phyloP scores from a whole-genome alignment of 2,797 vertebrate genomes.

The Epinephelus coioides region DNA sequence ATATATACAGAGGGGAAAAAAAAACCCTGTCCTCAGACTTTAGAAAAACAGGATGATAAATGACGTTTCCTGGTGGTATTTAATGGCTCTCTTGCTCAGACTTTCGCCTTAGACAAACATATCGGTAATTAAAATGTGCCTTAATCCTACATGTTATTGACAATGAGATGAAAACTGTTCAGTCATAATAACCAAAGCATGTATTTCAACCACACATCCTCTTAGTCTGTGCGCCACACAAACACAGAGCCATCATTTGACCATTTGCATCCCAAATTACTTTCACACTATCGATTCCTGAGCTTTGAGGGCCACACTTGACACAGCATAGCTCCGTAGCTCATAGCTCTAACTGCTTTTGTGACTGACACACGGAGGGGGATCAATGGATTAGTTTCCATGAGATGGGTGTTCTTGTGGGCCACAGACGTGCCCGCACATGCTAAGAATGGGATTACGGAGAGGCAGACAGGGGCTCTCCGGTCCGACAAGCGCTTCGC shows the following conservation, averaged over 20 bases:
- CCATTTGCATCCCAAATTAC: slow-evolving; percentile 73
- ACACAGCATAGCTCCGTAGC: slow-evolving; percentile 75
- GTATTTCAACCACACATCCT: slow-evolving; percentile 17
- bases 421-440: slow-evolving; percentile 82
- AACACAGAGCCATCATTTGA: slow-evolving; percentile 33
- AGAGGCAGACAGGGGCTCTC: slow-evolving; percentile 69
- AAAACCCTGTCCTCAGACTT: slow-evolving; percentile 20
- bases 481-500: slow-evolving; percentile 51
- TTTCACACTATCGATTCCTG: slow-evolving; percentile 72
- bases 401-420: slow-evolving; percentile 78
- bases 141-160: slow-evolving; percentile 1
- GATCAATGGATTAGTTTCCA: slow-evolving; percentile 88
- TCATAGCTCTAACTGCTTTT: slow-evolving; percentile 78
- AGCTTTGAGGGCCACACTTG: slow-evolving; percentile 78
- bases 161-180: not conserved
- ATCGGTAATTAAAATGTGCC: slow-evolving; percentile 21
- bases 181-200: slow-evolving; percentile 21
- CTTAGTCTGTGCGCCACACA: slow-evolving; percentile 1
- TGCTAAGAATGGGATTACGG: slow-evolving; percentile 86
- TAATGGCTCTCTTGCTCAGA: slow-evolving; percentile 21
- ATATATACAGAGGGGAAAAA: slow-evolving; percentile 31
- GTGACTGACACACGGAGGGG: slow-evolving; percentile 77
- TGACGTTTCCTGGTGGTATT: slow-evolving; percentile 16
- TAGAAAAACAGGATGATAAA: slow-evolving; percentile 40
- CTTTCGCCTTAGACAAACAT: slow-evolving; percentile 8